Base-by-base conservation (phyloP, 2,797 vertebrate genomes). In the Holocentrus rufus region DNA sequence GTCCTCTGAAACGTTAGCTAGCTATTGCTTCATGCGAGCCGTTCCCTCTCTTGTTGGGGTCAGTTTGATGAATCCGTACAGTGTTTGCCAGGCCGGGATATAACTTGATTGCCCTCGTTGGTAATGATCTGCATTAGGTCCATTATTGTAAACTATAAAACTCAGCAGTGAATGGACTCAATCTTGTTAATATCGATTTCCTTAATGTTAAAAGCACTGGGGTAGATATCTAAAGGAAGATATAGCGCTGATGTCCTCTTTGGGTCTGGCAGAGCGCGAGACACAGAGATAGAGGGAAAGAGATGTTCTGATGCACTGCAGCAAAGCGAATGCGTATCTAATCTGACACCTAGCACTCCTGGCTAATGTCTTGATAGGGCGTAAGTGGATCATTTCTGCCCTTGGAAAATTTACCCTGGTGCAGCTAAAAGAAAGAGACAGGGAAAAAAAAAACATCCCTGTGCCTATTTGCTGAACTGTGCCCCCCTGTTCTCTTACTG, bases 41-140 rank as follows among this genome's bases (percentile, higher is more conserved):
- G 44, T 30, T 69, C 63, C 69, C 66, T 2, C 78, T 80, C 69
- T 72, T 82, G 79, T 81, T 52, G 63, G 69, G 72, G 76, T 88
- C 81, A 71, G 78, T 79, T 82, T 63, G 60, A 83, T 30, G 64
- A 55, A 79, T 69, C 49, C 42, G 17, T 78, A n/a, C 50, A 77
- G 89, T 91, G 80, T 90, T 92, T 83, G 81, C 62, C 52, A 74
- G 82, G 82, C 77, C 80, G 91, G 88, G 93, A 91, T 92, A 90
- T 93, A 94, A 94, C 93, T 92, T 88, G 92, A 94, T 95, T 95
- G 93, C 85, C 88, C 92, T 46, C 20, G 50, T 23, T 89, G 86
- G 91, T 95, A 96, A 96, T 94, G 91, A 94, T 95, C 95, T 95
- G 92, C 94, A 95, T 95, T 95, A 95, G 93, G 89, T 93, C 92